Conservation (phyloP, 2,113 vertebrate genomes). For the Chloroceryle aenea region DNA sequence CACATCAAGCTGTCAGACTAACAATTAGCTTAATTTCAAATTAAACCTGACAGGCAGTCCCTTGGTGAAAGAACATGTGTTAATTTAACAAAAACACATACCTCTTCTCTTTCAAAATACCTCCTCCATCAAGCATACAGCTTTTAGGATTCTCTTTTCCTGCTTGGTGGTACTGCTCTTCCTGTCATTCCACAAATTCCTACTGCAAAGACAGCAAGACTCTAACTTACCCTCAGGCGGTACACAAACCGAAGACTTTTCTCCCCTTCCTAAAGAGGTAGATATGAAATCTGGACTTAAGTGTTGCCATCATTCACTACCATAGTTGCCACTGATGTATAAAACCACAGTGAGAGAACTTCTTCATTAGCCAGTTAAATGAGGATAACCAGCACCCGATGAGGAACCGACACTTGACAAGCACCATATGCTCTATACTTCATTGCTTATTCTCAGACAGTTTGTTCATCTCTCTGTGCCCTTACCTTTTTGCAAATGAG, state of each 20-base stretch:
- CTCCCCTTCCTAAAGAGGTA: background rate
- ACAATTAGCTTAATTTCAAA: conserved; percentile 70
- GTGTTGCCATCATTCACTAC: background rate
- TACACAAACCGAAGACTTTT: background rate
- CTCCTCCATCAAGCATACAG: background rate
- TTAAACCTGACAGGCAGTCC: conserved; percentile 77
- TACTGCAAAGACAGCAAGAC: background rate
- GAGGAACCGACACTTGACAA: background rate
- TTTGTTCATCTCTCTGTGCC: background rate
- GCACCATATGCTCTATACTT: background rate
- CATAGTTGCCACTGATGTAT: accelerated
- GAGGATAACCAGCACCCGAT: background rate
- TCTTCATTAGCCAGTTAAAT: background rate
- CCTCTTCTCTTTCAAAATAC: background rate
- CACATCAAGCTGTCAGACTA: conserved; percentile 47
- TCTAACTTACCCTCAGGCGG: background rate
- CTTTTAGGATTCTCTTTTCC: background rate
- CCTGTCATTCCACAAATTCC: background rate
- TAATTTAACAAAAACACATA: conserved; percentile 59
- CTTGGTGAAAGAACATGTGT: conserved; percentile 73
- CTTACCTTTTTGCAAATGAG: background rate
- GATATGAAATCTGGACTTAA: background rate
- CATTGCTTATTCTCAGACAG: background rate
- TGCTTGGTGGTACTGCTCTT: background rate
- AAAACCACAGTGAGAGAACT: background rate